phyloP scores from a whole-genome alignment of 2,797 vertebrate genomes.

The Psittacula echo region DNA sequence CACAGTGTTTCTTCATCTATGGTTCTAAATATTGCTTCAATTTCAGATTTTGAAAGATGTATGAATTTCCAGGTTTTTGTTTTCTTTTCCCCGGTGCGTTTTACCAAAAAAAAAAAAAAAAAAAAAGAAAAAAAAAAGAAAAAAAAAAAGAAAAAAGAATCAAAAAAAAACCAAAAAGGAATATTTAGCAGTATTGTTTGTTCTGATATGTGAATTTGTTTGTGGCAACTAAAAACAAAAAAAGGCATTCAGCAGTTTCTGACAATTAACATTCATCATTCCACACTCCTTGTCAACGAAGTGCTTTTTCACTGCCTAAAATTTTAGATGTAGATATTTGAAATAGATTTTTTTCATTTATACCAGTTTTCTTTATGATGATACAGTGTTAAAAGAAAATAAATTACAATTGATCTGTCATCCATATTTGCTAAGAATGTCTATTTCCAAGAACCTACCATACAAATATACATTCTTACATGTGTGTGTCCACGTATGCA shows the following conservation, averaged over 20 bases:
- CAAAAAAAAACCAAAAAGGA: constrained; percentile 72
- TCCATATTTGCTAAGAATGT: constrained; percentile 89
- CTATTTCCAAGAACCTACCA: constrained; percentile 81
- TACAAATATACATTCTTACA: constrained; percentile 80
- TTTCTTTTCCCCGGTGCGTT: constrained; percentile 83
- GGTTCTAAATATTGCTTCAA: constrained; percentile 88
- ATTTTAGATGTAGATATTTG: constrained; percentile 93
- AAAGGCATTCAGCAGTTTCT: constrained; percentile 85
- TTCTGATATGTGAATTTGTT: constrained; percentile 89
- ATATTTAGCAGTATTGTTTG: constrained; percentile 89
- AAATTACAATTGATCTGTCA: constrained; percentile 90
- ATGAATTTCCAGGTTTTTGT: constrained; percentile 81
- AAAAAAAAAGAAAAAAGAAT: constrained; percentile 68
- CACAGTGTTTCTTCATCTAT: constrained; percentile 86
- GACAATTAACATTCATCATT: constrained; percentile 85
- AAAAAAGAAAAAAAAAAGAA: neutral
- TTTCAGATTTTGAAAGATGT: constrained; percentile 84
- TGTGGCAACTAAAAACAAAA: constrained; percentile 85
- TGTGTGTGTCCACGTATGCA: constrained; percentile 69
- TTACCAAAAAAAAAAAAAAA: constrained; percentile 71
- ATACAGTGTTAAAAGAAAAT: constrained; percentile 89
- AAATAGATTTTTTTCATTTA: constrained; percentile 91
- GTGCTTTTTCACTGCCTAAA: constrained; percentile 99
- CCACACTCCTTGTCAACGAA: constrained; percentile 88
- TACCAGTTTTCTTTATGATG: constrained; percentile 89